Evolutionary conservation across 35 echinoderm and acorn worm species (phyloP).

Genomic region (Chiridota heheva): DNA sequence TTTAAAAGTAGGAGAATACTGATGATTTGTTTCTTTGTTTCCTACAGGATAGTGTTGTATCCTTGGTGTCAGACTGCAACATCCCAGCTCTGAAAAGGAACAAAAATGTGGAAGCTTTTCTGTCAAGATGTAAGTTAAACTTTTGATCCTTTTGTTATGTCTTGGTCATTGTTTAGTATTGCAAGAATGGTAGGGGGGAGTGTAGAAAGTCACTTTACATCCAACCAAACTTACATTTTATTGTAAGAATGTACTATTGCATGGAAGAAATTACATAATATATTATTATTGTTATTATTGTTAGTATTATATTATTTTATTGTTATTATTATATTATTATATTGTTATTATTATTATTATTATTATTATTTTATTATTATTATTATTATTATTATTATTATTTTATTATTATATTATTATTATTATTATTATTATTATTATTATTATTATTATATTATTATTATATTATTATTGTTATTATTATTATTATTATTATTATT

Average conservation of each 20-base stretch:
- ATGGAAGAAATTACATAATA: background rate
- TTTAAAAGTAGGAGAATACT: too few relatives aligned
- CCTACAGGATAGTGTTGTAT: slow-evolving; percentile 77
- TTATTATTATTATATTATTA: too few relatives aligned
- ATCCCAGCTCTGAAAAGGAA: slow-evolving; percentile 90
- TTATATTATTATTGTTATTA: too few relatives aligned
- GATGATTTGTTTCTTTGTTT: too few relatives aligned
- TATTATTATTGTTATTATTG: background rate
- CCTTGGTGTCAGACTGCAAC: slow-evolving; percentile 77
- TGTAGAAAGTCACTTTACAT: background rate
- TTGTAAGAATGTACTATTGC: background rate
- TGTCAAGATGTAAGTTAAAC: slow-evolving; percentile 82
- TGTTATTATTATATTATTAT: too few relatives aligned
- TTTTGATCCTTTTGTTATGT: background rate
- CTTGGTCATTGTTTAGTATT: background rate
- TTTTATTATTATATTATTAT: too few relatives aligned
- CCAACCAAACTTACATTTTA: background rate
- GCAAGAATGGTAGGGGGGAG: background rate
- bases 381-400: too few relatives aligned
- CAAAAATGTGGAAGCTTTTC: slow-evolving; percentile 97
- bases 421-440: too few relatives aligned
- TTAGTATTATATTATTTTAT: too few relatives aligned
- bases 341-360: background rate
- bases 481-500: too few relatives aligned
- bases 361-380: too few relatives aligned